Percentiles rank a stretch among this genome's conserved stretches.
Conservation (phyloP, 1,140 invertebrate species). For the Pseudomyrmex concolor region DNA sequence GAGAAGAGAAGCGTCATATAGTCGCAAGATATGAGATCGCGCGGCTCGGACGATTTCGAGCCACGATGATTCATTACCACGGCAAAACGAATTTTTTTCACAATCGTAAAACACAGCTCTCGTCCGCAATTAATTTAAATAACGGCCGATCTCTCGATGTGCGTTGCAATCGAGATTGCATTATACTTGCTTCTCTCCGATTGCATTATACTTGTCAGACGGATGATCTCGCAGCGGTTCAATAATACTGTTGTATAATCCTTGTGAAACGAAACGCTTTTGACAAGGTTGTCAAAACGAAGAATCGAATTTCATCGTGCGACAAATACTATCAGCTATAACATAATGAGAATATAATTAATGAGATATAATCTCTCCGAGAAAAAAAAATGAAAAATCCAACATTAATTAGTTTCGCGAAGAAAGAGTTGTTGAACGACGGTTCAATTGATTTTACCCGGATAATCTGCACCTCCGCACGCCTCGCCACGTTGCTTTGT, state of each 20-base stretch:
- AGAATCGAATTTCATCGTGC: background rate
- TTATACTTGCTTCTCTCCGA: background rate
- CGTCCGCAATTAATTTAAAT: conserved; percentile 20
- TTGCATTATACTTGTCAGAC: too few relatives aligned
- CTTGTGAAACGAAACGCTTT: background rate
- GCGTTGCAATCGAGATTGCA: too few relatives aligned
- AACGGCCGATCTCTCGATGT: background rate
- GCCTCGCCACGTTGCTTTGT: conserved; percentile 41
- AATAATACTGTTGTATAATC: background rate
- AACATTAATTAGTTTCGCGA: background rate
- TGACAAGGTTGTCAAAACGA: background rate
- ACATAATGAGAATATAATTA: conserved; percentile 21
- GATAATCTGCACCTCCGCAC: too few relatives aligned
- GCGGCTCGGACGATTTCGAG: conserved; percentile 3
- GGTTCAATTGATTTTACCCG: too few relatives aligned
- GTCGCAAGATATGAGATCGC: background rate
- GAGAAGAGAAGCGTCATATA: background rate
- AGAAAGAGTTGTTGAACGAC: conserved; percentile 22
- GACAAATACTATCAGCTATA: background rate
- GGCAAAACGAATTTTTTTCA: conserved; percentile 23
- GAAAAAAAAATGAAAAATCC: conserved; percentile 37
- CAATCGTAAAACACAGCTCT: background rate
- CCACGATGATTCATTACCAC: conserved; percentile 20
- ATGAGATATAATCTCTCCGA: conserved; percentile 34
- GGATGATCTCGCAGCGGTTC: too few relatives aligned